Evolutionary conservation across 2,888 invertebrate species (phyloP).

Genomic region (Harmothoe impar): DNA sequence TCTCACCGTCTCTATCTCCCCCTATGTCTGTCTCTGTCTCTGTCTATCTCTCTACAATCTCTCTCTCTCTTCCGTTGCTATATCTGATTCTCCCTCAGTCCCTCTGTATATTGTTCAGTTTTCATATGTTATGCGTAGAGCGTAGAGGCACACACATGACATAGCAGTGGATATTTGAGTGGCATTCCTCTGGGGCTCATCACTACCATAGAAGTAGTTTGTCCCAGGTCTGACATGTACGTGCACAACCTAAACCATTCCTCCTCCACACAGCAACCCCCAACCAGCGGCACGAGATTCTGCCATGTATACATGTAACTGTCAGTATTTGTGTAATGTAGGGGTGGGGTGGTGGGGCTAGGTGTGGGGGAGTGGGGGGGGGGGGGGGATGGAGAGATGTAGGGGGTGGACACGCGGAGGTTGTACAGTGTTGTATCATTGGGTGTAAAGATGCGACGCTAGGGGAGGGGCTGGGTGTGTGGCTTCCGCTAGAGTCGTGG

Average conservation of each 20-base stretch:
- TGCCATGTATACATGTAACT: not conserved
- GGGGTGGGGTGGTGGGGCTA: not conserved
- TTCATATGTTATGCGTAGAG: too few relatives aligned
- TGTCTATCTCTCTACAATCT: too few relatives aligned
- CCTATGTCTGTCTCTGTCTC: too few relatives aligned
- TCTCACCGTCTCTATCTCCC: too few relatives aligned
- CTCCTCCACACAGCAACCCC: not conserved
- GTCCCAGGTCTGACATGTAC: not conserved
- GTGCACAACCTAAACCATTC: not conserved
- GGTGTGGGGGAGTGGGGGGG: too few relatives aligned
- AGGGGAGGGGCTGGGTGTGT: not conserved
- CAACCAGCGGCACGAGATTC: not conserved
- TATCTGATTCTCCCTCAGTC: too few relatives aligned
- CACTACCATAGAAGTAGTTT: not conserved
- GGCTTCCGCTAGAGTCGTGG: not conserved
- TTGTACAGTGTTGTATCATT: not conserved
- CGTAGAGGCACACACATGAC: not conserved
- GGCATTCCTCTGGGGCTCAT: not conserved
- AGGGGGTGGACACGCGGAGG: too few relatives aligned
- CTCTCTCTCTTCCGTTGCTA: too few relatives aligned
- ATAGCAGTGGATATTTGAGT: not conserved
- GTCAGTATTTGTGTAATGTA: not conserved
- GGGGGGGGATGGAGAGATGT: too few relatives aligned
- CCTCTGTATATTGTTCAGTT: too few relatives aligned
- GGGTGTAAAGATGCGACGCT: not conserved